Conservation (phyloP, 64 coral and sea anemone species). For the Montipora capricornis region DNA sequence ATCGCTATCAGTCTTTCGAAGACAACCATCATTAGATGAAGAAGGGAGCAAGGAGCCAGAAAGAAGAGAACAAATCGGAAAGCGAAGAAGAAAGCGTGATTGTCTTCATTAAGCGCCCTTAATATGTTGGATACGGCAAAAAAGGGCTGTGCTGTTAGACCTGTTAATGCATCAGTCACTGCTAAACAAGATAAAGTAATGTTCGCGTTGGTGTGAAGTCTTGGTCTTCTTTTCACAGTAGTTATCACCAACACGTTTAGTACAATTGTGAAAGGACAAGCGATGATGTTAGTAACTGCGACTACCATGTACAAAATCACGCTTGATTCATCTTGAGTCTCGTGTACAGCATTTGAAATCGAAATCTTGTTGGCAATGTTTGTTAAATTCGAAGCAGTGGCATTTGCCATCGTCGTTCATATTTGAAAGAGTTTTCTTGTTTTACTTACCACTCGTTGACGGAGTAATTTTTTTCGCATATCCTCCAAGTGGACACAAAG, state of each 20-base stretch:
- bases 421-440: too few species aligned
- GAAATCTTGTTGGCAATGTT: too few species aligned
- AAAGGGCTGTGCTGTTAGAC: neutral
- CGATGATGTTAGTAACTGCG: neutral
- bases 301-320: too few species aligned
- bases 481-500: too few species aligned
- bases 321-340: too few species aligned
- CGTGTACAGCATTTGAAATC: too few species aligned
- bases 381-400: too few species aligned
- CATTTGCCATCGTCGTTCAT: too few species aligned
- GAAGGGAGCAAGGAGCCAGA: neutral
- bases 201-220: conserved; percentile 3
- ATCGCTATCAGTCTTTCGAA: neutral
- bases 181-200: neutral
- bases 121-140: neutral
- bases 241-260: conserved; percentile 5
- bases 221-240: conserved; percentile 7
- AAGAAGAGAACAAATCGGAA: neutral
- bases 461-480: too few species aligned
- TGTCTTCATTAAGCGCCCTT: neutral
- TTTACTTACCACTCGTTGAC: too few species aligned
- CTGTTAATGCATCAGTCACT: neutral
- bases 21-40: neutral
- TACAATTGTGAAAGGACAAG: neutral
- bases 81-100: neutral